A percentile compares a stretch with the other conserved stretches of the same genome.
Evolutionary conservation across 2,888 invertebrate genomes (phyloP).

Genomic region (Melanotus villosus): DNA sequence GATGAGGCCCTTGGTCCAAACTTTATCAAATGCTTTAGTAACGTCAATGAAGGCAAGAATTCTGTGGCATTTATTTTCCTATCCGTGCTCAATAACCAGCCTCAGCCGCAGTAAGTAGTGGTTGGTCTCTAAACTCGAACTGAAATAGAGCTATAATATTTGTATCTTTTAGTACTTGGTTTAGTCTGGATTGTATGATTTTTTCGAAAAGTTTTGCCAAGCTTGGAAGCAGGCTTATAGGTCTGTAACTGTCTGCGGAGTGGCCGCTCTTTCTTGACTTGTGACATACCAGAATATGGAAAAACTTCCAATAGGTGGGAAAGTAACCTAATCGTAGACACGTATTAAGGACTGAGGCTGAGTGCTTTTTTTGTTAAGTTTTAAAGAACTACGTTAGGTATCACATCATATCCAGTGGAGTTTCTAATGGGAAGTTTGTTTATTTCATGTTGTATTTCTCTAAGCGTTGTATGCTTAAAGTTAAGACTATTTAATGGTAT

Average conservation of each 20-base stretch:
- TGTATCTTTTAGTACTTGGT: not conserved
- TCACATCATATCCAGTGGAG: too few species aligned
- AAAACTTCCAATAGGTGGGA: not conserved
- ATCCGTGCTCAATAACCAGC: not conserved
- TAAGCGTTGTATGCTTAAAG: conserved; percentile 1
- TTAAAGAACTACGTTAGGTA: not conserved
- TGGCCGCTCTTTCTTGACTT: not conserved
- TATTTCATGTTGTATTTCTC: too few species aligned
- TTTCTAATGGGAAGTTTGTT: too few species aligned
- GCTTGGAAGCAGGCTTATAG: not conserved
- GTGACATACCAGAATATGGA: not conserved
- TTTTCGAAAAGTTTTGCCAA: not conserved
- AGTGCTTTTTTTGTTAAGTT: not conserved
- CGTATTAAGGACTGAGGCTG: not conserved
- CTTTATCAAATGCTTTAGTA: not conserved
- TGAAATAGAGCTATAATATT: not conserved
- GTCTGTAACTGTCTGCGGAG: not conserved
- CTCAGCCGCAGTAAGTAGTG: not conserved
- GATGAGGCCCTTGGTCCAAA: not conserved
- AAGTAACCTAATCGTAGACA: not conserved
- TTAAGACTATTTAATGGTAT: not conserved
- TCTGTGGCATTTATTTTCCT: not conserved
- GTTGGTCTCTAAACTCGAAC: not conserved
- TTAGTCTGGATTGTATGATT: not conserved
- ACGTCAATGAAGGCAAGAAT: not conserved